Conservation (phyloP, 2,113 vertebrate genomes). For the Oreochromis niloticus region DNA sequence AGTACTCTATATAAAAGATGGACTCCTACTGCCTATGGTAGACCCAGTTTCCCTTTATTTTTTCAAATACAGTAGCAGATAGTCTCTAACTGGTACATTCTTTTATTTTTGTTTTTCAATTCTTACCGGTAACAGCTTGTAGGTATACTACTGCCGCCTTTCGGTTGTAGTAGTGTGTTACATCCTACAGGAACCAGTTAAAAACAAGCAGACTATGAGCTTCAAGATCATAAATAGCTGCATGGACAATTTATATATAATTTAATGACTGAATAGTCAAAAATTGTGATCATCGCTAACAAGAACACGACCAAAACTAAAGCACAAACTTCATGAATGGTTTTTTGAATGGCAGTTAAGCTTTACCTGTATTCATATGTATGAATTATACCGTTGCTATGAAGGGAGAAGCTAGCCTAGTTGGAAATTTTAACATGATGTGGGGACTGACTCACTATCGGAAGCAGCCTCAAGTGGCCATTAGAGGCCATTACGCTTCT, state of each 20-base stretch:
- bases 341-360: neutral
- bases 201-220: neutral
- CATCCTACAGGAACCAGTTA: neutral
- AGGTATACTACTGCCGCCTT: neutral
- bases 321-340: neutral
- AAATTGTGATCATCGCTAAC: neutral
- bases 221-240: neutral
- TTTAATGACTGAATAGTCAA: neutral
- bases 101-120: neutral
- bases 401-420: neutral
- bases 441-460: neutral
- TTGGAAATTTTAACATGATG: neutral
- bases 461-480: neutral
- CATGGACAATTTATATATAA: neutral
- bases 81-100: neutral
- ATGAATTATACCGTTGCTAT: neutral
- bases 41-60: neutral
- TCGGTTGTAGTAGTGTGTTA: neutral
- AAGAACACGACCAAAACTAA: neutral
- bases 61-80: neutral
- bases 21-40: neutral
- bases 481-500: neutral
- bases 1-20: neutral
- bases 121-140: neutral
- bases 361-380: neutral